Evolutionary conservation across 2,888 invertebrate genomes (phyloP), one percentile per base, ranked within the genome.

Genomic region (Trisateles emortualis): DNA sequence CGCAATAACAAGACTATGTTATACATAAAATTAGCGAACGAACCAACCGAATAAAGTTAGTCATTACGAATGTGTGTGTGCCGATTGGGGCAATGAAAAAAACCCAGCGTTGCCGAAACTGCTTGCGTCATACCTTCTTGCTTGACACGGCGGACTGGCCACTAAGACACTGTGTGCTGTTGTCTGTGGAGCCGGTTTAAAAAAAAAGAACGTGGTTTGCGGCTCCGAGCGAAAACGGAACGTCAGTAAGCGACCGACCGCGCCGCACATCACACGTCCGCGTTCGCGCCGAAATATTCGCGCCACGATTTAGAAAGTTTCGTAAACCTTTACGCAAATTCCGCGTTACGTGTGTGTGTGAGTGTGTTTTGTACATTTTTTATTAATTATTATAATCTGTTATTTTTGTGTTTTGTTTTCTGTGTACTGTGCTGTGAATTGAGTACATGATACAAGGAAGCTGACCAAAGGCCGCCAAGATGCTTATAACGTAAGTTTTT

Each of bases 401-500:
- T 82, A 72, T 73, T 79, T 60, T 68, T 64, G 64, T 66, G 68
- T 68, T 64, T 52, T 81, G 78, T 33, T 81, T 79, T 74, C 78
- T 83, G 87, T 84, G 87, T 78, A 76, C 76, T 86, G 86, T 82
- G 79, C 69, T 67, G 68, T 77, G 79, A 76, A 79, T 86, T 83
- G 84, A 78, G 87, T 88, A 83, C 74, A 86, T 88, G 85, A 77
- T 68, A 83, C 77, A 78, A 81, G 85, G 86, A 86, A 87, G 83
- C 81, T 84, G 81, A 83, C 68, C 64, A 62, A 66, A 81, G 76
- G 76, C 73, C 76, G 59, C 56, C 75, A 41, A 86, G 76, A 92
- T 92, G 92, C 89, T 91, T 80, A 90, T 91, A 90, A 88, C 90
- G 92, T 92, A 76, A 90, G 91, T 89, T 78, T 77, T 65, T 49